These are phyloP conservation scores for Cenopis cana DNA, from an alignment of 2,888 invertebrate species.

Conservation along the genomic window DNA sequence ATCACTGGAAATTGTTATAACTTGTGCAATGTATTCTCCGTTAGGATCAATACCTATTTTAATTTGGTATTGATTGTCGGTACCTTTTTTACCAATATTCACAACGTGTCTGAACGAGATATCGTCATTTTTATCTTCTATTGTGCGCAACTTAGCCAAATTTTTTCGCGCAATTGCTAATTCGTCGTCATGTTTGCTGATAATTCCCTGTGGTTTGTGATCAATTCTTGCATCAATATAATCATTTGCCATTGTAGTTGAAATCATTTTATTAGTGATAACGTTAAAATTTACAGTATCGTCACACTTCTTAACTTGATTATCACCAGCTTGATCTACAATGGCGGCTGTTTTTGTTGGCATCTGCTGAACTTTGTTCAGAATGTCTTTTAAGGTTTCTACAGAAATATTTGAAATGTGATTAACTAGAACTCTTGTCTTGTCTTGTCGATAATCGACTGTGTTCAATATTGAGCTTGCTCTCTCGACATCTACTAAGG, in stretches of 20 bases:
- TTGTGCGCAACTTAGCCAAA: not conserved
- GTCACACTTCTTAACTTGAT: not conserved
- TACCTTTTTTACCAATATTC: not conserved
- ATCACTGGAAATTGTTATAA: not conserved
- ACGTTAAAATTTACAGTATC: not conserved
- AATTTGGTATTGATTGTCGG: not conserved
- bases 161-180: conserved; percentile 1
- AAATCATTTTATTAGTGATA: not conserved
- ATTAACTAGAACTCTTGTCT: not conserved
- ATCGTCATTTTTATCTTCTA: not conserved
- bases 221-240: not conserved
- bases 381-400: not conserved
- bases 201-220: not conserved
- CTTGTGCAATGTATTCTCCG: conserved; percentile 4
- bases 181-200: not conserved
- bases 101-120: not conserved
- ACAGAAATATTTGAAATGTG: not conserved
- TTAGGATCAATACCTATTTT: not conserved
- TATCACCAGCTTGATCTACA: not conserved
- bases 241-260: not conserved
- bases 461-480: not conserved
- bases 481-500: too few species aligned
- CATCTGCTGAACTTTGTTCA: not conserved
- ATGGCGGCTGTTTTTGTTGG: not conserved
- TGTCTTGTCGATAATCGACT: not conserved